A percentile compares a stretch with the other conserved stretches of the same genome.
phyloP scores from a whole-genome alignment of 2,797 vertebrate species.

The Merluccius polli region DNA sequence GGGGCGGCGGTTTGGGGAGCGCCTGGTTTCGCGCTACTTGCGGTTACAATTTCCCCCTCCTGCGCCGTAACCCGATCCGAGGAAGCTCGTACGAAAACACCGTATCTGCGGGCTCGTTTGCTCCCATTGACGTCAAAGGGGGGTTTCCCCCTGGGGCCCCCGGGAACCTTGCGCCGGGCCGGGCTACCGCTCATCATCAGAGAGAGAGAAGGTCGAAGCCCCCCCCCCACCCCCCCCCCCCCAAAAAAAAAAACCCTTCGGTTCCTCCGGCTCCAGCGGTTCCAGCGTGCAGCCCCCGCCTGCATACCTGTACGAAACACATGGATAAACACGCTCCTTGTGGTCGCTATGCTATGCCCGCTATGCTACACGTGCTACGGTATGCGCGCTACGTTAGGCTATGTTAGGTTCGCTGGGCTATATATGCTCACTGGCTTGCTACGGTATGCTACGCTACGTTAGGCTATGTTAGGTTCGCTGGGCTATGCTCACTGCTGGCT shows the following conservation, averaged over 20 bases:
- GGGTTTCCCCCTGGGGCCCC: conserved; percentile 59
- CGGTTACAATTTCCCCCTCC: conserved; percentile 65
- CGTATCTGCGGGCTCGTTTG: conserved; percentile 45
- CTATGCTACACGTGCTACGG: neutral
- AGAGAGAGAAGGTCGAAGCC: conserved; percentile 6
- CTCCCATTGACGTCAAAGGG: conserved; percentile 68
- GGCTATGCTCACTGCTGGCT: neutral
- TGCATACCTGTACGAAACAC: neutral
- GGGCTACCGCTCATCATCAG: conserved; percentile 51
- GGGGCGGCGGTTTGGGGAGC: neutral
- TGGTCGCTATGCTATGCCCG: neutral
- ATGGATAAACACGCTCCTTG: neutral
- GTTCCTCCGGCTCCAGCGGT: neutral
- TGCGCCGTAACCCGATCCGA: conserved; percentile 57
- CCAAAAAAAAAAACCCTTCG: neutral
- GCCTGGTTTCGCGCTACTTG: conserved; percentile 43
- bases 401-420: no score
- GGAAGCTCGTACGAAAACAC: conserved; percentile 64
- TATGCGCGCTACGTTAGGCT: neutral
- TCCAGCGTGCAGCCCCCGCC: no score
- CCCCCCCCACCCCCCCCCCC: neutral
- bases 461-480: no score
- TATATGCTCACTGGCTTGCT: neutral
- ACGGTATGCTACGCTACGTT: no score
- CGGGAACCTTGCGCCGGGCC: conserved; percentile 54